Evolutionary conservation across 2,797 vertebrate genomes (phyloP).

Genomic region (Karalla daura): DNA sequence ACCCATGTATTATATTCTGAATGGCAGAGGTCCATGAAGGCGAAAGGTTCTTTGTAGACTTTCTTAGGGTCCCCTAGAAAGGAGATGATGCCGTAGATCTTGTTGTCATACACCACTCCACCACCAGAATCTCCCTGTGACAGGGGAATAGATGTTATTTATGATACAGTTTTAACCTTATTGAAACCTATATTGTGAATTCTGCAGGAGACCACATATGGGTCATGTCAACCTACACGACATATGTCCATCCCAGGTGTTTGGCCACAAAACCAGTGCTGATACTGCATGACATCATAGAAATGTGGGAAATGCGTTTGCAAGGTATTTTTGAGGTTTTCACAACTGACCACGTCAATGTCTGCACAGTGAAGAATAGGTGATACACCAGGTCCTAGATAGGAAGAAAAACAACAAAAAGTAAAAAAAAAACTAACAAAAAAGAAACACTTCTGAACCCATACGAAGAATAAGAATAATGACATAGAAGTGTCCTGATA

Average conservation of each 20-base stretch:
- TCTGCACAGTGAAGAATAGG: slow-evolving; percentile 22
- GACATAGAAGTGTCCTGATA: too few species aligned
- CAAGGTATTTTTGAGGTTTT: neutral
- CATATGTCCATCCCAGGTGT: neutral
- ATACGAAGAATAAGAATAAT: too few species aligned
- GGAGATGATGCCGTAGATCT: slow-evolving; percentile 19
- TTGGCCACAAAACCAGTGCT: slow-evolving; percentile 13
- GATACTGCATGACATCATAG: neutral
- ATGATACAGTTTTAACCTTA: too few species aligned
- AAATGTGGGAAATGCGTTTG: too few species aligned
- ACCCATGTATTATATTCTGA: slow-evolving; percentile 3
- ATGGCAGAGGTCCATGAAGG: slow-evolving; percentile 23
- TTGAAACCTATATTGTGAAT: neutral
- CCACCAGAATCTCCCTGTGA: slow-evolving; percentile 44
- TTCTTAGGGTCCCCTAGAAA: neutral
- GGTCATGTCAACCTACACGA: neutral
- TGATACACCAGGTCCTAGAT: neutral
- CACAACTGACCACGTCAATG: neutral
- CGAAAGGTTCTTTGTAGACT: neutral
- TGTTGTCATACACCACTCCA: slow-evolving; percentile 5
- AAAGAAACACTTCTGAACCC: too few species aligned
- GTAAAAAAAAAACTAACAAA: too few species aligned
- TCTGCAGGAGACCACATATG: neutral
- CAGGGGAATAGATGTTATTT: neutral
- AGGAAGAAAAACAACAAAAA: too few species aligned